Evolutionary conservation across 2,113 vertebrate genomes (phyloP).

Genomic region (Lampris incognitus): DNA sequence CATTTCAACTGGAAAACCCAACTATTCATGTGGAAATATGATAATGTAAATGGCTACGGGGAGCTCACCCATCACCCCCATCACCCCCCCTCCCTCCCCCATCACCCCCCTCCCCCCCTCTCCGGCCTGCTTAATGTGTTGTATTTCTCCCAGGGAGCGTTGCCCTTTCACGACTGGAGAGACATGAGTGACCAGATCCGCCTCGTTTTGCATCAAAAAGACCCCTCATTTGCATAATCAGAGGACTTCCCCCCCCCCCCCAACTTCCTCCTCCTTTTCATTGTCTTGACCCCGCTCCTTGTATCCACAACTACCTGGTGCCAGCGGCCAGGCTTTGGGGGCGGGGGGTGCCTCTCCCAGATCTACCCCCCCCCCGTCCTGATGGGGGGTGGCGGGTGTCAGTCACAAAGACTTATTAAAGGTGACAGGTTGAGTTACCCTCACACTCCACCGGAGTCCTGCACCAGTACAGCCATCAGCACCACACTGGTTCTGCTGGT

Average conservation of each 20-base stretch:
- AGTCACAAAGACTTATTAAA: slow-evolving; percentile 43
- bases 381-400: slow-evolving; percentile 6
- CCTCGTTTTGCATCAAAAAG: slow-evolving; percentile 91
- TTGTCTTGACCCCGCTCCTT: slow-evolving; percentile 17
- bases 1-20: slow-evolving; percentile 99
- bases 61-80: slow-evolving; percentile 51
- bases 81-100: slow-evolving; percentile 42
- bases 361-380: slow-evolving; percentile 2
- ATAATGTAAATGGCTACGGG: slow-evolving; percentile 96
- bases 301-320: slow-evolving; percentile 25
- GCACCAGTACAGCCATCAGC: too few relatives aligned
- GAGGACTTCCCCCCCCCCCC: slow-evolving; percentile 47
- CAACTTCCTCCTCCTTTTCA: slow-evolving; percentile 20
- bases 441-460: too few relatives aligned
- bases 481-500: too few relatives aligned
- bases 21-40: slow-evolving; percentile 99
- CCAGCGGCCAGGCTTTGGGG: slow-evolving; percentile 32
- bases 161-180: slow-evolving; percentile 97
- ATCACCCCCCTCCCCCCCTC: slow-evolving; percentile 50
- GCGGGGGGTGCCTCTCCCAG: neutral
- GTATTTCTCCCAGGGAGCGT: slow-evolving; percentile 97
- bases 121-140: neutral
- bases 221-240: slow-evolving; percentile 93
- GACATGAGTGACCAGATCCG: slow-evolving; percentile 91
- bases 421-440: slow-evolving; percentile 50